A percentile compares a stretch with the other conserved stretches of the same genome.
Evolutionary conservation across 2,888 invertebrate species (phyloP).

Genomic region (Incurvaria masculella): DNA sequence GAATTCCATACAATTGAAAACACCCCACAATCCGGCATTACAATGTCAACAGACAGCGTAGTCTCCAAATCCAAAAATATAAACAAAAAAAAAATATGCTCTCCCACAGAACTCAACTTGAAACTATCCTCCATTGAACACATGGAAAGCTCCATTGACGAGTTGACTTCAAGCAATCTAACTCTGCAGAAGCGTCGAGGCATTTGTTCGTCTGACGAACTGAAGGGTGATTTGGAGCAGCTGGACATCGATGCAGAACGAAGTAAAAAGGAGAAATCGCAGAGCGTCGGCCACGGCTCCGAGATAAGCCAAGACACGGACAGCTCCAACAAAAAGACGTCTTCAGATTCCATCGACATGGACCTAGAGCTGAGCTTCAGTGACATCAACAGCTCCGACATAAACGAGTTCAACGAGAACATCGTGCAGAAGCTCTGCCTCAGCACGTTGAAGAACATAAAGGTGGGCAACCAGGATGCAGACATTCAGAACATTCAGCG

Average conservation of each 20-base stretch:
- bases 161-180: constrained; percentile 40
- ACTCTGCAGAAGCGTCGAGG: constrained; percentile 54
- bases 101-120: constrained; percentile 46
- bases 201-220: constrained; percentile 54
- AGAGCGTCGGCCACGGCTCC: constrained; percentile 39
- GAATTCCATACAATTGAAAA: constrained; percentile 50
- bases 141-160: constrained; percentile 45
- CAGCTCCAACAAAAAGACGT: constrained; percentile 49
- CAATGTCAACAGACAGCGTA: constrained; percentile 22
- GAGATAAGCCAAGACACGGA: constrained; percentile 48
- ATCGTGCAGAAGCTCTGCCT: constrained; percentile 52
- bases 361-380: constrained; percentile 54
- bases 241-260: constrained; percentile 34
- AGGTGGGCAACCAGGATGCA: constrained; percentile 53
- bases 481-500: constrained; percentile 54
- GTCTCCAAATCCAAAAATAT: constrained; percentile 22
- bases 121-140: constrained; percentile 41
- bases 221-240: constrained; percentile 40
- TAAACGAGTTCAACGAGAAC: constrained; percentile 53
- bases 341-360: constrained; percentile 52
- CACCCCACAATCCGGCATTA: constrained; percentile 31
- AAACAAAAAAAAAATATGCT: constrained; percentile 40
- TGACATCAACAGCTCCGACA: constrained; percentile 53
- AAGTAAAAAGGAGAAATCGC: constrained; percentile 33
- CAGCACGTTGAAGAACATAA: constrained; percentile 52